phyloP scores from a whole-genome alignment of 2,113 vertebrate species.

The Philantomba maxwellii region DNA sequence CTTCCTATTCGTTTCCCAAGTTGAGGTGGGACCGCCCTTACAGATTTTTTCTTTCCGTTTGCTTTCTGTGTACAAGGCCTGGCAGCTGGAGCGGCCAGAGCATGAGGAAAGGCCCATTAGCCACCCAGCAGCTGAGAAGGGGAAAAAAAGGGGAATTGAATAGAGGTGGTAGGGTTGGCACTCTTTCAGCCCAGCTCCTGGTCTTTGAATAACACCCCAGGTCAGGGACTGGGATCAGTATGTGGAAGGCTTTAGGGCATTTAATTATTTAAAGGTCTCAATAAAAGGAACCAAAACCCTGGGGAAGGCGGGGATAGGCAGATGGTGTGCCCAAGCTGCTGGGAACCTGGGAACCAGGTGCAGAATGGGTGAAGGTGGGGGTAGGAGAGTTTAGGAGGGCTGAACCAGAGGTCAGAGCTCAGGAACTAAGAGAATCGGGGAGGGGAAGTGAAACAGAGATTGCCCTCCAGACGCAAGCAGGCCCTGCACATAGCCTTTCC shows the following conservation, averaged over 20 bases:
- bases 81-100: background rate
- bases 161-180: conserved; percentile 38
- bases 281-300: conserved; percentile 49
- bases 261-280: conserved; percentile 71
- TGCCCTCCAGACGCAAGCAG: background rate
- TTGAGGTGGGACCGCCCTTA: background rate
- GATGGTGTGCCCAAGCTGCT: conserved; percentile 45
- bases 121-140: conserved; percentile 35
- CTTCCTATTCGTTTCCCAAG: background rate
- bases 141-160: conserved; percentile 22
- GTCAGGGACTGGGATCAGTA: conserved; percentile 24
- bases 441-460: background rate
- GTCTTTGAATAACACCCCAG: conserved; percentile 56
- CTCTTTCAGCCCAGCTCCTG: conserved; percentile 35
- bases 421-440: background rate
- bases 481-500: background rate
- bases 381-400: background rate
- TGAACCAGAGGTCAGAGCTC: background rate
- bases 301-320: conserved; percentile 26
- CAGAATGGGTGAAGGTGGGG: background rate
- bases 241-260: conserved; percentile 43
- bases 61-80: background rate
- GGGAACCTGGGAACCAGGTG: conserved; percentile 24
- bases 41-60: background rate
- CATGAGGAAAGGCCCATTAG: conserved; percentile 40